Evolutionary conservation across 2,888 invertebrate genomes (phyloP).

Genomic region (Poecilus cupreus): DNA sequence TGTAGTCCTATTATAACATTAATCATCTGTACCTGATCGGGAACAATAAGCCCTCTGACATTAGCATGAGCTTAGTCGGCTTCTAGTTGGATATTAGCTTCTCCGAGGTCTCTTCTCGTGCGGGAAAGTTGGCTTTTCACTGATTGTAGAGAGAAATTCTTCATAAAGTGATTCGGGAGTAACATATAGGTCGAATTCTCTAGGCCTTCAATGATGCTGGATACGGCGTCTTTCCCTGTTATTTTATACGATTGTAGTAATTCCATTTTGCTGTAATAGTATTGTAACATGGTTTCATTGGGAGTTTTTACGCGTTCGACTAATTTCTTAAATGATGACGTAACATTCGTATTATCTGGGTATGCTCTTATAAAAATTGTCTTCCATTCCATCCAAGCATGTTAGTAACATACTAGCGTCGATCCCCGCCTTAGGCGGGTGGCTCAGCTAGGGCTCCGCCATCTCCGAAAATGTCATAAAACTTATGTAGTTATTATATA

Average conservation of each 20-base stretch:
- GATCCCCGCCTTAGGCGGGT: too few species aligned
- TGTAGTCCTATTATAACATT: slow-evolving; percentile 26
- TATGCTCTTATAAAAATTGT: slow-evolving; percentile 36
- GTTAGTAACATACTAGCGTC: neutral
- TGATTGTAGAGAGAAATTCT: neutral
- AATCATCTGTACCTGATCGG: neutral
- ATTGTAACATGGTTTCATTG: slow-evolving; percentile 59
- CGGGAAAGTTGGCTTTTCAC: neutral
- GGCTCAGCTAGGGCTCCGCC: too few species aligned
- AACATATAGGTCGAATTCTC: slow-evolving; percentile 26
- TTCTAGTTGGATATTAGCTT: neutral
- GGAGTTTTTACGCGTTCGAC: slow-evolving; percentile 56
- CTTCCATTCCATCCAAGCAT: slow-evolving; percentile 39
- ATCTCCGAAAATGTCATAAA: too few species aligned
- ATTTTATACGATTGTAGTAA: slow-evolving; percentile 57
- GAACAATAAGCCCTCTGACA: neutral
- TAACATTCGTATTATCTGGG: slow-evolving; percentile 48
- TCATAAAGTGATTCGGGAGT: neutral
- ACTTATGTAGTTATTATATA: too few species aligned
- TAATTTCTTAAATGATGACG: slow-evolving; percentile 36
- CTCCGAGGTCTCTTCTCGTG: neutral
- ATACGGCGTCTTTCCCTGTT: slow-evolving; percentile 58
- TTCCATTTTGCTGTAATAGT: slow-evolving; percentile 63
- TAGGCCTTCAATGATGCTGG: slow-evolving; percentile 60
- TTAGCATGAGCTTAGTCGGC: neutral